A percentile compares a stretch with the other conserved stretches of the same genome.
Evolutionary conservation across 2,113 vertebrate genomes (phyloP).

Genomic region (Vidua macroura): DNA sequence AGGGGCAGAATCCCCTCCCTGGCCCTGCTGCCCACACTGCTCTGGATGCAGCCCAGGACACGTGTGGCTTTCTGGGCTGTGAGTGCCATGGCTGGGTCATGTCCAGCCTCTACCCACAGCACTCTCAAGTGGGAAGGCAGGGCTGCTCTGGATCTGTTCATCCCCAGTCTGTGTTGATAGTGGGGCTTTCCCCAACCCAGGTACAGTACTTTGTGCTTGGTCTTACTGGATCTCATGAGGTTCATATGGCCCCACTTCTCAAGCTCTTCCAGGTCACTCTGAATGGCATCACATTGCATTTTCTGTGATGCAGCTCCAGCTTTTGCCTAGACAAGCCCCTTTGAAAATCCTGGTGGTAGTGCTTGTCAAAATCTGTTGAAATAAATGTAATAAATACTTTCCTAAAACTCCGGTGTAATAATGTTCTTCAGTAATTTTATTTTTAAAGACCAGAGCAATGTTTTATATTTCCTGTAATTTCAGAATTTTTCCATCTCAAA

Average conservation of each 20-base stretch:
- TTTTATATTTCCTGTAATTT: not conserved
- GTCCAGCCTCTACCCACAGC: not conserved
- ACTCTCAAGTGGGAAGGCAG: not conserved
- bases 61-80: not conserved
- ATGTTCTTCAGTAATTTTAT: not conserved
- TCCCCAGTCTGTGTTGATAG: not conserved
- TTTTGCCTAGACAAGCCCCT: not conserved
- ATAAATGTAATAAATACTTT: not conserved
- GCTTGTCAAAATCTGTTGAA: not conserved
- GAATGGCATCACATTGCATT: rapidly evolving
- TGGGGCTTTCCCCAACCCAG: not conserved
- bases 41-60: not conserved
- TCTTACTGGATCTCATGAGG: not conserved
- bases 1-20: not conserved
- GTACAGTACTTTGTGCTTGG: not conserved
- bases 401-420: not conserved
- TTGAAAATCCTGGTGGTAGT: not conserved
- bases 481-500: not conserved
- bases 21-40: not conserved
- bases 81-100: not conserved
- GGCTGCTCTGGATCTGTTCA: not conserved
- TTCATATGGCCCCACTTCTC: not conserved
- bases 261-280: no score
- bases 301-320: not conserved
- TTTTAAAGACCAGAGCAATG: not conserved